phyloP scores from a whole-genome alignment of 2,888 invertebrate genomes.

The Leptinotarsa tumamoca region DNA sequence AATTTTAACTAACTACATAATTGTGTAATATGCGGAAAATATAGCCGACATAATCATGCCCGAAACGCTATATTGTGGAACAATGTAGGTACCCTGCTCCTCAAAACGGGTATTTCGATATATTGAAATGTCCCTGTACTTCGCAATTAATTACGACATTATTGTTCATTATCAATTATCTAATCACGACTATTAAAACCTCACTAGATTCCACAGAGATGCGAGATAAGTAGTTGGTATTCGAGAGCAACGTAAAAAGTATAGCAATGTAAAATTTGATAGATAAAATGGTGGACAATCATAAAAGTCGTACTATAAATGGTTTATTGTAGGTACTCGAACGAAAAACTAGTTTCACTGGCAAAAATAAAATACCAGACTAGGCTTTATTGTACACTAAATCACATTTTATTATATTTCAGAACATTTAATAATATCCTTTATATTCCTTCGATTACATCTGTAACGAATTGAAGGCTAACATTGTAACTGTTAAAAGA shows the following conservation, averaged over 20 bases:
- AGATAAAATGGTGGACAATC: slow-evolving; percentile 46
- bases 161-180: slow-evolving; percentile 35
- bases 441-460: slow-evolving; percentile 41
- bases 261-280: slow-evolving; percentile 43
- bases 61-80: not conserved
- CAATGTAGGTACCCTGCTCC: not conserved
- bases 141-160: slow-evolving; percentile 25
- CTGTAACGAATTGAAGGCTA: slow-evolving; percentile 38
- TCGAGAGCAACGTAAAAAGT: slow-evolving; percentile 35
- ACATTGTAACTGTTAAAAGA: slow-evolving; percentile 38
- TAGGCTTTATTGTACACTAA: slow-evolving; percentile 49
- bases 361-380: slow-evolving; percentile 45
- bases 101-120: not conserved
- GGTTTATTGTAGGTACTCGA: slow-evolving; percentile 43
- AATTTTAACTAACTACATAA: slow-evolving; percentile 27
- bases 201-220: slow-evolving; percentile 22
- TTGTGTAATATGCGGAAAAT: slow-evolving; percentile 15
- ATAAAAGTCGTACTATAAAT: slow-evolving; percentile 49
- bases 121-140: slow-evolving; percentile 19
- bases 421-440: slow-evolving; percentile 45
- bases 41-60: slow-evolving; percentile 10
- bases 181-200: slow-evolving; percentile 29
- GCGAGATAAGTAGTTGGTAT: slow-evolving; percentile 27
- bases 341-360: slow-evolving; percentile 45
- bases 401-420: slow-evolving; percentile 51